Evolutionary conservation across 2,888 invertebrate species (phyloP).

Genomic region (Dinocampus coccinellae): DNA sequence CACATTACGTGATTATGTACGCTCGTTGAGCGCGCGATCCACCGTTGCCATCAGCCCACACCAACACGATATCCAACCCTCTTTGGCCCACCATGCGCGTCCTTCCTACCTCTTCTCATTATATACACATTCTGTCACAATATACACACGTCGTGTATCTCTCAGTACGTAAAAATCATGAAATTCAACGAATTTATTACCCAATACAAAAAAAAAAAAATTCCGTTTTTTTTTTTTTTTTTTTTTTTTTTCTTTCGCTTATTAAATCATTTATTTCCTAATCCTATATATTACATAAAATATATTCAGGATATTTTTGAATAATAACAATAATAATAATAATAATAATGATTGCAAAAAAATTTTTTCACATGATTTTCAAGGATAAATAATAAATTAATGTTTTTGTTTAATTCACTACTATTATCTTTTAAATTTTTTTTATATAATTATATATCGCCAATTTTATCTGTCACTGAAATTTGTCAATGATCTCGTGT

Average conservation of each 20-base stretch:
- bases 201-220: neutral
- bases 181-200: neutral
- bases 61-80: slow-evolving; percentile 47
- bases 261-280: neutral
- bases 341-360: too few species aligned
- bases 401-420: too few species aligned
- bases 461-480: neutral
- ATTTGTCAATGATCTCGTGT: neutral
- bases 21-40: slow-evolving; percentile 61
- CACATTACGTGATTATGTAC: slow-evolving; percentile 67
- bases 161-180: neutral
- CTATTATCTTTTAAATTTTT: too few species aligned
- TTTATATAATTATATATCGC: neutral
- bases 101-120: slow-evolving; percentile 17
- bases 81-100: slow-evolving; percentile 22
- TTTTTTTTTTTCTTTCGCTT: too few species aligned
- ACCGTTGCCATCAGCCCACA: slow-evolving; percentile 52
- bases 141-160: neutral
- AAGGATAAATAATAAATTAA: neutral
- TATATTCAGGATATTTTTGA: too few species aligned
- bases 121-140: neutral
- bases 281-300: neutral
- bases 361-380: too few species aligned
- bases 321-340: too few species aligned
- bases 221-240: too few species aligned